Base-by-base conservation (phyloP, 2,888 invertebrate genomes). In the Drosophila paramelanica region DNA sequence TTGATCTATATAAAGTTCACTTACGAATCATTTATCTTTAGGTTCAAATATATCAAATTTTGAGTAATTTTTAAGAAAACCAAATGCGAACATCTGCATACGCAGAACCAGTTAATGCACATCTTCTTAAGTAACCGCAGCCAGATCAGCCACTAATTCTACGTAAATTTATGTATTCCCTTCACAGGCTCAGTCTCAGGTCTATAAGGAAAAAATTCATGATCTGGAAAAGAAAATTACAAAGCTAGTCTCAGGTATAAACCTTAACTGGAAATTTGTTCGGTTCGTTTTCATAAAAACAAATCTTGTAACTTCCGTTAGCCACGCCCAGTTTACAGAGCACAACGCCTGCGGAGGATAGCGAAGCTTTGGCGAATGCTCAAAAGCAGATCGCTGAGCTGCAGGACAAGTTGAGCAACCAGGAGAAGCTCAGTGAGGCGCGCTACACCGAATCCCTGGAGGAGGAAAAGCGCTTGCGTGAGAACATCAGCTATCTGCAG, bases 171-270 rank as follows among this genome's bases (percentile, higher is more conserved):
- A 50, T 61, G 11, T 33, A 20, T 56, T 76, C 61, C 57, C 64
- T 6, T 14, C 27, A 17, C 73, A 92, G 92, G 91, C 90, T 6
- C 92, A 92, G 74, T 90, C 91, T 3, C 91, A 92, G 74, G 91
- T 91, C 8, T 92, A 91, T 70, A 91, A 89, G 73, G 92, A 92
- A 68, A 92, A 90, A 77, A 92, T 92, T 23, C 77, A 88, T 36
- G 90, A 89, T 67, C 76, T 92, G 67, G 92, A 92, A 65, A 81
- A 89, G 59, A 90, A 89, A 73, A 77, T 92, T 17, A 80, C 75
- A 1, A 70, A 84, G 14, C 66, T 91, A 23, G 77, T 84, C 3
- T 83, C 84, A 66, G 90, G 90, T 91, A 89, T 71, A 31, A n/a
- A 0, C 14, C 14, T 20, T 14, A 0, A 0, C 2, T 2, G 7